phyloP scores from a whole-genome alignment of 2,113 vertebrate species.

The Colius striatus region DNA sequence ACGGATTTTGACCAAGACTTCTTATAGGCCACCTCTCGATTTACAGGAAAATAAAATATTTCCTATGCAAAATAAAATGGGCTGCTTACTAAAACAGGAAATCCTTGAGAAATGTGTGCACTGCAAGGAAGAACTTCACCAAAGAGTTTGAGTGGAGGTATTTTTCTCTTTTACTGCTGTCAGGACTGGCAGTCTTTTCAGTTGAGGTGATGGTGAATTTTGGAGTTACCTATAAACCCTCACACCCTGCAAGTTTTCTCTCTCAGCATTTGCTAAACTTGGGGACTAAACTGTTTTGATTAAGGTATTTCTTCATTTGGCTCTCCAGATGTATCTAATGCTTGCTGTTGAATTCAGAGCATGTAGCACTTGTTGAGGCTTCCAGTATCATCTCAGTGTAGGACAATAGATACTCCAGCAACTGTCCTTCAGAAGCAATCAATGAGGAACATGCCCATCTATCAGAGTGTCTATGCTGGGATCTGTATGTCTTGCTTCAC shows the following conservation, averaged over 20 bases:
- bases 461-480: accelerated
- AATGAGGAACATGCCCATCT: not conserved
- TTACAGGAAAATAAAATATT: not conserved
- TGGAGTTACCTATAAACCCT: not conserved
- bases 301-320: not conserved
- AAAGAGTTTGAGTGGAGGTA: not conserved
- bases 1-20: not conserved
- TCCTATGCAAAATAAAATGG: not conserved
- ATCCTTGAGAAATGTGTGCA: not conserved
- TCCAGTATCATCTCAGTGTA: not conserved
- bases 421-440: not conserved
- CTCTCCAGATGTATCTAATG: not conserved
- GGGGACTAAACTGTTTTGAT: not conserved
- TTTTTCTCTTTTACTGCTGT: not conserved
- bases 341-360: not conserved
- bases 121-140: not conserved
- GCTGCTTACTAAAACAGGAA: not conserved
- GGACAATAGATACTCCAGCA: not conserved
- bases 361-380: not conserved
- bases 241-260: not conserved
- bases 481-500: accelerated
- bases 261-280: not conserved
- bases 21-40: not conserved
- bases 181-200: not conserved
- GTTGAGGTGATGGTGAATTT: not conserved